Evolutionary conservation across 2,888 invertebrate genomes (phyloP).

Genomic region (Caenorhabditis sp.): DNA sequence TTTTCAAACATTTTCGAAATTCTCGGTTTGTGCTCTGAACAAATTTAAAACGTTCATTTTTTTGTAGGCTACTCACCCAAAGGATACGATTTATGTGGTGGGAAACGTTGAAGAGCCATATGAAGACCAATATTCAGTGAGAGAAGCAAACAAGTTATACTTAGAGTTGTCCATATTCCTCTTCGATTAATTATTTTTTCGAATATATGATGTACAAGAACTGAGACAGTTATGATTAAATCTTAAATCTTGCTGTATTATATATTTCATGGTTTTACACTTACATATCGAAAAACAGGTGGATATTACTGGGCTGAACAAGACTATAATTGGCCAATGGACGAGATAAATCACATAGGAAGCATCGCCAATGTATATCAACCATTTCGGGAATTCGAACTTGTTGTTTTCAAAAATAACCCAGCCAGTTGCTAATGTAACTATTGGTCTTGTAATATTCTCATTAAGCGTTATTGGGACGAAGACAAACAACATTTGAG

Average conservation of each 20-base stretch:
- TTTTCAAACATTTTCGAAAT: not conserved
- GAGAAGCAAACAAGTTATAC: not conserved
- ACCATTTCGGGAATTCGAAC: not conserved
- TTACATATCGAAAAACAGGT: not conserved
- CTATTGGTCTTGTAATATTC: not conserved
- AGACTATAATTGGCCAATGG: constrained; percentile 16
- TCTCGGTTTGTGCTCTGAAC: not conserved
- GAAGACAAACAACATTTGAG: not conserved
- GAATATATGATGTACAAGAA: not conserved
- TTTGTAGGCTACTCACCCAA: no score
- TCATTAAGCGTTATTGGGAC: not conserved
- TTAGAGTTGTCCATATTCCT: not conserved
- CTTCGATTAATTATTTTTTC: not conserved
- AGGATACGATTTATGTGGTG: not conserved
- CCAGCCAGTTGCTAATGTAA: not conserved
- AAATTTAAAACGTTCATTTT: no score
- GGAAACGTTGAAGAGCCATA: not conserved
- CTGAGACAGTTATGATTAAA: not conserved
- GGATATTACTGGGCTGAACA: not conserved
- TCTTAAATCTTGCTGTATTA: no score
- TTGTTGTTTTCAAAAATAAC: not conserved
- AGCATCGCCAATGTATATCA: constrained; percentile 17
- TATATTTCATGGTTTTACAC: no score
- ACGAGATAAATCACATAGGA: constrained; percentile 20
- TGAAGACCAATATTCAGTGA: not conserved